Evolutionary conservation across 2,113 vertebrate species (phyloP), one percentile per base, ranked within the genome.

Genomic region (Etheostoma cragini): DNA sequence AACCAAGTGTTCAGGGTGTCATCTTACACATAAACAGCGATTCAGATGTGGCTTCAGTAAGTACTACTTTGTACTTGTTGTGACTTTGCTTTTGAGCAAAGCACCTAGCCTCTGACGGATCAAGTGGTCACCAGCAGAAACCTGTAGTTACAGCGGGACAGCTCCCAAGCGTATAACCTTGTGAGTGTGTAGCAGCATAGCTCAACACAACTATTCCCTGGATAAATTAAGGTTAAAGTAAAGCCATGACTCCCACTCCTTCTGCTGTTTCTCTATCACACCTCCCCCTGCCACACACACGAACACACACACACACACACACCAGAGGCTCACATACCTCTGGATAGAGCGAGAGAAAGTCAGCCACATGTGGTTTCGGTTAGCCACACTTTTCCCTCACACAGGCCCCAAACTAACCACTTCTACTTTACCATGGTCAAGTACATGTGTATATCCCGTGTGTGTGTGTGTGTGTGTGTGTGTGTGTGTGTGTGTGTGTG

Each of bases 281-380:
- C 86, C 72, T 26, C 75, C 81, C 68, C 75, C 75, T n/a, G 13
- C 21, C 57, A 47, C 21, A 53, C 63, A 61, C 74, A 46, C 66
- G 71, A 38, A 76, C 30, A 14, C 58, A 45, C 68, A 46, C 53
- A 65, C 24, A 47, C 66, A 22, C 61, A 47, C 47, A 35, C 38
- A 22, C 70, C 75, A 72, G 64, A 78, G 69, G 56, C 81, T 67
- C 67, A 24, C 88, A 93, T 89, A 84, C 85, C 89, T 85, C 72
- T 77, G 74, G 84, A 88, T 57, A 5, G 72, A 87, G 69, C 1
- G 24, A 86, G 77, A 65, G 66, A 47, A 53, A 80, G 81, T 76
- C 86, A 82, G 88, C 89, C 90, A 88, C 93, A 94, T 92, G 91
- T 92, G 93, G 93, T 89, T 94, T 90, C 1, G 88, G 93, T 93